A percentile compares a stretch with the other conserved stretches of the same genome.
Conservation (phyloP, 1,140 invertebrate genomes). For the Hormaphis cornu region DNA sequence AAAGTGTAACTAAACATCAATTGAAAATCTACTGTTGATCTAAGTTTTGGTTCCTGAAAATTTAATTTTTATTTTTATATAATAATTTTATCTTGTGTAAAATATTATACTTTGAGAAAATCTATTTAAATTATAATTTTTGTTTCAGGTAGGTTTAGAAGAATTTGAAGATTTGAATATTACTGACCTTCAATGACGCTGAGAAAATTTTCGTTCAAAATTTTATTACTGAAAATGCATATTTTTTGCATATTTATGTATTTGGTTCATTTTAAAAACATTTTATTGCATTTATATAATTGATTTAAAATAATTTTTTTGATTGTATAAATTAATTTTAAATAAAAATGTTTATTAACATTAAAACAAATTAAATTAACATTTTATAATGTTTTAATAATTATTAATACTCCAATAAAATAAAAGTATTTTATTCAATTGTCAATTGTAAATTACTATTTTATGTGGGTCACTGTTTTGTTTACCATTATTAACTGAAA, state of each 20-base stretch:
- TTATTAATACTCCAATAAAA: too few species aligned
- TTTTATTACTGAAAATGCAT: too few species aligned
- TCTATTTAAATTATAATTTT: background rate
- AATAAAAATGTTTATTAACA: too few species aligned
- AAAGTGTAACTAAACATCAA: background rate
- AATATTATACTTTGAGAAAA: background rate
- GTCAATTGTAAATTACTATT: too few species aligned
- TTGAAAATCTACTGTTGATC: constrained; percentile 2
- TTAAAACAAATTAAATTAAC: too few species aligned
- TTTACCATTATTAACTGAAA: too few species aligned
- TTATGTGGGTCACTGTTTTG: too few species aligned
- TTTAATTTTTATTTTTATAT: background rate
- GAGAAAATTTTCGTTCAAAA: background rate
- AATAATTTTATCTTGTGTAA: background rate
- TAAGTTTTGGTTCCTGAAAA: background rate
- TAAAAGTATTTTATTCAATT: too few species aligned
- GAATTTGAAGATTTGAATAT: background rate
- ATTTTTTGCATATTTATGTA: too few species aligned
- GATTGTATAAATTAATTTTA: background rate
- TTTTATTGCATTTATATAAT: background rate
- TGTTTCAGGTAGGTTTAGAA: constrained; percentile 1
- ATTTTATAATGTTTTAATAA: too few species aligned
- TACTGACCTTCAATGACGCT: background rate
- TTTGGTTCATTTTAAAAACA: too few species aligned
- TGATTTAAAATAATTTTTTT: background rate